phyloP scores from a whole-genome alignment of 2,888 invertebrate genomes.

The Cryptus viduatorius region DNA sequence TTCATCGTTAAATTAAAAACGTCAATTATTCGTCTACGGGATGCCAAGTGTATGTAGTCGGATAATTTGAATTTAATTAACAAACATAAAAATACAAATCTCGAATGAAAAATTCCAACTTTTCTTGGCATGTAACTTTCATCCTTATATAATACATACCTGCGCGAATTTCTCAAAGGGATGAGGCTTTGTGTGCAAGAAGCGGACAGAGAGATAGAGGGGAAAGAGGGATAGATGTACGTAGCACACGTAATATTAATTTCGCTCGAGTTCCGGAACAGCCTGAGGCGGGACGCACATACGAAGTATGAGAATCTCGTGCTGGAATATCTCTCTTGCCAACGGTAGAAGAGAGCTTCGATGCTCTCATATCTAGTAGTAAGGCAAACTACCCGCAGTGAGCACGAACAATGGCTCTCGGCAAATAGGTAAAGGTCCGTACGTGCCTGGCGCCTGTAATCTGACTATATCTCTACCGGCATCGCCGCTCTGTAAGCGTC shows the following conservation, averaged over 20 bases:
- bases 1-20: no score
- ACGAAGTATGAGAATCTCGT: slow-evolving; percentile 35
- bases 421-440: slow-evolving; percentile 64
- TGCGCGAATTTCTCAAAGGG: slow-evolving; percentile 3
- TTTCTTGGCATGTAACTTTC: background rate
- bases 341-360: slow-evolving; percentile 35
- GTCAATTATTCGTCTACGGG: slow-evolving; percentile 20
- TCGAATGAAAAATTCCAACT: slow-evolving; percentile 3
- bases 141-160: background rate
- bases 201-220: background rate
- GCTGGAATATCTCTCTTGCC: slow-evolving; percentile 38
- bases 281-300: slow-evolving; percentile 31
- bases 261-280: slow-evolving; percentile 27
- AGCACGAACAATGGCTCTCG: slow-evolving; percentile 65
- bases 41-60: background rate
- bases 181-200: slow-evolving; percentile 17
- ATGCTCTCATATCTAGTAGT: slow-evolving; percentile 54
- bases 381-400: slow-evolving; percentile 41
- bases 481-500: slow-evolving; percentile 20
- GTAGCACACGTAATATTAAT: slow-evolving; percentile 46
- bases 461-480: slow-evolving; percentile 43
- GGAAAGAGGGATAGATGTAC: background rate
- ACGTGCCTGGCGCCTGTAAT: slow-evolving; percentile 53
- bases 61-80: slow-evolving; percentile 1
- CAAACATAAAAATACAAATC: background rate